A percentile compares a stretch with the other conserved stretches of the same genome.
phyloP scores from a whole-genome alignment of 2,888 invertebrate genomes.

The Stenolophus ochropezus region DNA sequence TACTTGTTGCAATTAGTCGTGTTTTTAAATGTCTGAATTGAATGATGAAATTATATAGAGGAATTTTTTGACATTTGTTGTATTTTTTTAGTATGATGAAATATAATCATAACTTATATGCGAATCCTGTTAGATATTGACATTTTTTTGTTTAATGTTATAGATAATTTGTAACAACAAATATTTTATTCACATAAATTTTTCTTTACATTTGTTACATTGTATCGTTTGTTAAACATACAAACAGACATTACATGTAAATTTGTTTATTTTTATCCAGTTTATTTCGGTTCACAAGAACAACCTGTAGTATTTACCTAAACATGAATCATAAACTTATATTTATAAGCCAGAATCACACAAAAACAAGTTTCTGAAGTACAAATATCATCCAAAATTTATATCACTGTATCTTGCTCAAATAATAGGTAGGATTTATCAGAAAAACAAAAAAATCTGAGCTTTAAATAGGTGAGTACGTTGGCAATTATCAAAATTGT shows the following conservation, averaged over 20 bases:
- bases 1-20: slow-evolving; percentile 28
- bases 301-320: slow-evolving; percentile 9
- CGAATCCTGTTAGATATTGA: background rate
- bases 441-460: slow-evolving; percentile 6
- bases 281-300: slow-evolving; percentile 16
- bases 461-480: slow-evolving; percentile 5
- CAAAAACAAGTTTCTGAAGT: background rate
- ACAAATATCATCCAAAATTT: background rate
- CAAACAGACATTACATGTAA: slow-evolving; percentile 8
- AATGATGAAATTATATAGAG: background rate
- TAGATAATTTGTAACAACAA: background rate
- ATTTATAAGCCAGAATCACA: background rate
- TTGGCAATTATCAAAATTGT: slow-evolving; percentile 20
- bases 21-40: slow-evolving; percentile 20
- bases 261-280: slow-evolving; percentile 18
- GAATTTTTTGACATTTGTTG: background rate
- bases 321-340: slow-evolving; percentile 26
- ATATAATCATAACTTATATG: background rate
- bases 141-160: background rate
- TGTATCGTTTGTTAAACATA: background rate
- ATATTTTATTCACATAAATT: background rate
- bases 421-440: background rate
- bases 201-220: background rate
- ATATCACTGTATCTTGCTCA: background rate
- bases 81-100: background rate